phyloP scores from a whole-genome alignment of 2,113 vertebrate genomes.

The Calypte anna region DNA sequence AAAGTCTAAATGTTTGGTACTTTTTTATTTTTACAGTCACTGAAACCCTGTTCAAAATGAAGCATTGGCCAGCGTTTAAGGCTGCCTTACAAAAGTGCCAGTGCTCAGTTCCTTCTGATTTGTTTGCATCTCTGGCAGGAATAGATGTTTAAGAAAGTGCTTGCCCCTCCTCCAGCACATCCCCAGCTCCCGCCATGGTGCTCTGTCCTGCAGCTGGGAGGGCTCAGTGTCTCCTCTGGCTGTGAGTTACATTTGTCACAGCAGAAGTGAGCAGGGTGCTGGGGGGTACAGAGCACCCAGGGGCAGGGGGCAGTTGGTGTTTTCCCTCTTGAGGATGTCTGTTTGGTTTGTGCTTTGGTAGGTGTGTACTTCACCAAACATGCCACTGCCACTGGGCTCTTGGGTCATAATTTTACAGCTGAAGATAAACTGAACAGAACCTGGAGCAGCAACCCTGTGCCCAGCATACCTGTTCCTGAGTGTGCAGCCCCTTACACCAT shows the following conservation, averaged over 20 bases:
- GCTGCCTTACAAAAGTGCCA: not conserved
- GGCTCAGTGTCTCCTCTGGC: not conserved
- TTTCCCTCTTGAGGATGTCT: not conserved
- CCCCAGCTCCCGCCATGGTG: not conserved
- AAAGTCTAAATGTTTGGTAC: not conserved
- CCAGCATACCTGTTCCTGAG: fast-evolving
- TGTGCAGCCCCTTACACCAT: not conserved
- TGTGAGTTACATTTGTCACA: not conserved
- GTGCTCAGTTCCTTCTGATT: not conserved
- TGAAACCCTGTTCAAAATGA: not conserved
- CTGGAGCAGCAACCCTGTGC: not conserved
- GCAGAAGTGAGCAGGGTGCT: not conserved
- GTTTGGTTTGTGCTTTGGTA: not conserved
- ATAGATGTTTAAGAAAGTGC: fast-evolving
- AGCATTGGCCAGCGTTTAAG: not conserved
- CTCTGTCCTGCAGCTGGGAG: not conserved
- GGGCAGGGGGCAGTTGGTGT: not conserved
- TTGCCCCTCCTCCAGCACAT: not conserved
- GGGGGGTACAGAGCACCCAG: not conserved
- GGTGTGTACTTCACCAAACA: fast-evolving
- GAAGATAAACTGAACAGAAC: not conserved
- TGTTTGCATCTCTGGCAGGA: not conserved
- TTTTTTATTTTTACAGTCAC: not conserved
- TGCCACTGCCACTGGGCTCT: not conserved
- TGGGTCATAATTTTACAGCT: not conserved